These are phyloP conservation scores for Gryon sp. DNA, from an alignment of 1,140 invertebrate genomes.

Conservation along the genomic window DNA sequence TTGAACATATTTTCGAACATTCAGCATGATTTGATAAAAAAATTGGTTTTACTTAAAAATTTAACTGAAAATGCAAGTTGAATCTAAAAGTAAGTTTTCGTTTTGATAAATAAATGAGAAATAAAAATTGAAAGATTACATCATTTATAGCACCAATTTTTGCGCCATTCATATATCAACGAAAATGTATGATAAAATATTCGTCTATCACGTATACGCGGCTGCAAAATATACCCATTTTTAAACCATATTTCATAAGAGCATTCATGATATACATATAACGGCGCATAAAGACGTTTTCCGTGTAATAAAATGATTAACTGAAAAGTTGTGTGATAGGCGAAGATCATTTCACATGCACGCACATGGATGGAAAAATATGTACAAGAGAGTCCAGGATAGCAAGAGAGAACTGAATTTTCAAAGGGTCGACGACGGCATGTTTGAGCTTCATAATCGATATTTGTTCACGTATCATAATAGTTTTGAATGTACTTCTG, in stretches of 20 bases:
- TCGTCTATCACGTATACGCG: conserved; percentile 15
- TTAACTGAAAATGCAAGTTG: too few species aligned
- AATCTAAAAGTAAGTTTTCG: too few species aligned
- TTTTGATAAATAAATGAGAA: too few species aligned
- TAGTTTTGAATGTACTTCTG: not conserved
- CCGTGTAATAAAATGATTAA: conserved; percentile 46
- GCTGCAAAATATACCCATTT: conserved; percentile 18
- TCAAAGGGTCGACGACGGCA: conserved; percentile 22
- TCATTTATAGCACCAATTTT: conserved; percentile 34
- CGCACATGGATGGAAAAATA: not conserved
- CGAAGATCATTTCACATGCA: conserved; percentile 12
- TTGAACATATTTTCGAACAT: too few species aligned
- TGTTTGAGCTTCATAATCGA: conserved; percentile 37
- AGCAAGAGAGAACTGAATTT: conserved; percentile 12
- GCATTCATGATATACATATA: not conserved
- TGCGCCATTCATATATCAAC: conserved; percentile 1
- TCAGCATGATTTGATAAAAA: too few species aligned
- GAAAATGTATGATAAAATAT: conserved; percentile 21
- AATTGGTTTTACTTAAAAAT: too few species aligned
- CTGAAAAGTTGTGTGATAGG: conserved; percentile 29
- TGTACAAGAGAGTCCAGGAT: not conserved
- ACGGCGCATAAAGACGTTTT: conserved; percentile 31
- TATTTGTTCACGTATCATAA: conserved; percentile 32
- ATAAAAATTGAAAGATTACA: too few species aligned
- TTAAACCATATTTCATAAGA: conserved; percentile 21